These are phyloP conservation scores for Serranochromis macrocephalus DNA, from an alignment of 2,113 vertebrate species.

Conservation along the genomic window DNA sequence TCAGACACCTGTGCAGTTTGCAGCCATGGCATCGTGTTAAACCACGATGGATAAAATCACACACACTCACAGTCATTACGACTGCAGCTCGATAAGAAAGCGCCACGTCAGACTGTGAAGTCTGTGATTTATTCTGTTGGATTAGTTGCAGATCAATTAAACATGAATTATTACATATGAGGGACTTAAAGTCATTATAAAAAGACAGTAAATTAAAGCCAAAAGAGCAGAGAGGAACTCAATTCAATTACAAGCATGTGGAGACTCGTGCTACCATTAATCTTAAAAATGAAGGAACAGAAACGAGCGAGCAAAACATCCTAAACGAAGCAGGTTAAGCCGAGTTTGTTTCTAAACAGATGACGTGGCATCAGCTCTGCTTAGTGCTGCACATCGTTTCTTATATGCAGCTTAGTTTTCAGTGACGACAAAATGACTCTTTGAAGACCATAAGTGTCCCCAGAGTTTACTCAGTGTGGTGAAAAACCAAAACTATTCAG, in stretches of 20 bases:
- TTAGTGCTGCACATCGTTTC: background rate
- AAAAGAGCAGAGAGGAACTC: background rate
- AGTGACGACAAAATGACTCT: background rate
- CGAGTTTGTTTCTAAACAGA: background rate
- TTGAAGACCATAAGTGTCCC: background rate
- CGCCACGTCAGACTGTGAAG: background rate
- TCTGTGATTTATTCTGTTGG: slow-evolving; percentile 10
- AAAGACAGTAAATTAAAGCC: background rate
- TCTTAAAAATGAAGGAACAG: background rate
- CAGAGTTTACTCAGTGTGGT: background rate
- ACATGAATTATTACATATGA: slow-evolving; percentile 11
- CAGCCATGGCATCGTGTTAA: background rate
- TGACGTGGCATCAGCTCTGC: background rate
- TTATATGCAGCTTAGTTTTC: background rate
- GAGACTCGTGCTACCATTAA: background rate
- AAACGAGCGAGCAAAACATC: background rate
- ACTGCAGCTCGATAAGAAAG: background rate
- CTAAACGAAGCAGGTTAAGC: background rate
- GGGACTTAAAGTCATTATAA: background rate
- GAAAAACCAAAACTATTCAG: background rate
- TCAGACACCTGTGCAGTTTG: background rate
- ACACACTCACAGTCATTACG: background rate
- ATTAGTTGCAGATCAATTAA: background rate
- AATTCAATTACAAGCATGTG: background rate
- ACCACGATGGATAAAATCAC: background rate